Base-by-base conservation (phyloP, 2,113 vertebrate genomes). In the Charadrius vociferus region DNA sequence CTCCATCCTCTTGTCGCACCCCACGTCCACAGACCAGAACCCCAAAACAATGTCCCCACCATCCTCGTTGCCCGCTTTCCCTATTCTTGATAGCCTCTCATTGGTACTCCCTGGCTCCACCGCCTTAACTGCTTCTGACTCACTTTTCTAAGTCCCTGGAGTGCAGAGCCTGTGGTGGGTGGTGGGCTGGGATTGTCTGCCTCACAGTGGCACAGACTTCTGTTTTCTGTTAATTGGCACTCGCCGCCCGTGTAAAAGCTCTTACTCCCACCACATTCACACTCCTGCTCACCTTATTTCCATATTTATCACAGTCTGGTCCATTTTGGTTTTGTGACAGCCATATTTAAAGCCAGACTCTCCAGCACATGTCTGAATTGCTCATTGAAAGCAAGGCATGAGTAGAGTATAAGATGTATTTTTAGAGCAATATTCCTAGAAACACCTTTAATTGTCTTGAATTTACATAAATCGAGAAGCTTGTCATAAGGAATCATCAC, bases 181-280 rank as follows among this genome's bases (percentile, higher is more conserved):
- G 3, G 4, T 19, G 49, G 27, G 21, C 37, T 71, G 47, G 27
- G 16, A 88, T 0, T 0, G 0, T 43, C 52, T 78, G 63, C 23
- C 27, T 93, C 65, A 59, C 1, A 1, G 26, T 74, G 72, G 29
- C 50, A 78, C 41, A 63, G 19, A 59, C 12, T 63, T 78, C 45
- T 74, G 37, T 37, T 77, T 13, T 39, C 55, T 89, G 56, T 47
- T 75, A 45, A 67, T 50, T 81, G 43, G 29, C 41, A 36, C 59
- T 86, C 2, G 0, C 15, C 63, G 30, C 7, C 37, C 43, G 20
- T 82, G 52, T 63, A 52, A 68, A 91, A 89, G 43, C 47, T 89
- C 45, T 89, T 79, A 68, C 56, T 91, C 56, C 58, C 39, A 72
- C 62, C 8, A 36, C 0, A 0, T 55, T 96, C 73, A 43, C 52